phyloP scores from a whole-genome alignment of 2,113 vertebrate species.

The Xyliphius kryptos region DNA sequence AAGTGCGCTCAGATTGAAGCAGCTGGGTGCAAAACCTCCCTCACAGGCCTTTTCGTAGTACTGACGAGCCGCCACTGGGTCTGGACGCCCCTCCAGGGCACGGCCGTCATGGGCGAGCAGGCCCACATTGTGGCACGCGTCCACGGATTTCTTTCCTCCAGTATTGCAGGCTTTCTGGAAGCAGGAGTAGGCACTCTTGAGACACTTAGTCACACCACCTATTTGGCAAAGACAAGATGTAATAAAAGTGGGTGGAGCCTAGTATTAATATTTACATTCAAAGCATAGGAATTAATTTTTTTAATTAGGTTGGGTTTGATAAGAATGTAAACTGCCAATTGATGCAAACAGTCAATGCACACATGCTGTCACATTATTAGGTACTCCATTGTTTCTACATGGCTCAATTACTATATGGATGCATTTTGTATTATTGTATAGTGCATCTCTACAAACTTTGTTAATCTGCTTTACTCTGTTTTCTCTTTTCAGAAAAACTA shows the following conservation, averaged over 20 bases:
- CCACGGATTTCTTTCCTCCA: constrained; percentile 77
- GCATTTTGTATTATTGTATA: too few relatives aligned
- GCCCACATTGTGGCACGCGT: constrained; percentile 82
- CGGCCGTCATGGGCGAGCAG: constrained; percentile 78
- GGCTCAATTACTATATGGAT: too few relatives aligned
- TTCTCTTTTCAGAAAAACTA: too few relatives aligned
- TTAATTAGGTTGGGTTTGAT: too few relatives aligned
- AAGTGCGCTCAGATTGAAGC: constrained; percentile 84
- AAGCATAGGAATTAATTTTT: too few relatives aligned
- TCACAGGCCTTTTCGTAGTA: constrained; percentile 84
- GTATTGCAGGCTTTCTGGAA: constrained; percentile 78
- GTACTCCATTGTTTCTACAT: too few relatives aligned
- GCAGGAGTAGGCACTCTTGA: constrained; percentile 79
- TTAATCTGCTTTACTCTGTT: too few relatives aligned
- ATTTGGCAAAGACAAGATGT: constrained; percentile 26
- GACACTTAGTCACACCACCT: constrained; percentile 78
- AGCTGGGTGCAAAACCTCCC: constrained; percentile 76
- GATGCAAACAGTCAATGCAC: too few relatives aligned
- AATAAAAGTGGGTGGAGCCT: neutral
- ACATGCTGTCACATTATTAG: too few relatives aligned
- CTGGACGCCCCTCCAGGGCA: constrained; percentile 57
- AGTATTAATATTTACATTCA: neutral
- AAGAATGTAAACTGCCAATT: too few relatives aligned
- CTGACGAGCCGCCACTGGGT: constrained; percentile 63
- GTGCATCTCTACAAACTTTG: too few relatives aligned